Evolutionary conservation across 2,888 invertebrate species (phyloP).

Genomic region (Heliconius aoede): DNA sequence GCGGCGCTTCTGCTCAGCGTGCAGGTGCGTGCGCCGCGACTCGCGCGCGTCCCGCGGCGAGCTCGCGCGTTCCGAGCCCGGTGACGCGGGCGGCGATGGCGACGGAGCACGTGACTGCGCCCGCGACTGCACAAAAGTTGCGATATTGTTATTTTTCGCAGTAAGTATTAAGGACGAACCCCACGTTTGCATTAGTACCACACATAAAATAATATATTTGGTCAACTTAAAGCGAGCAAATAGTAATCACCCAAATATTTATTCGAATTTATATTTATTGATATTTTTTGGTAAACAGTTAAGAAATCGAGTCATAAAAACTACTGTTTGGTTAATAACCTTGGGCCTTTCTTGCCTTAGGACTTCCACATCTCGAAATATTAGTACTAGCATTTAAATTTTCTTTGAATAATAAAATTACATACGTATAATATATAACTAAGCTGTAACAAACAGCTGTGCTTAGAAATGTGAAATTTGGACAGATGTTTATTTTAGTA

Average conservation of each 20-base stretch:
- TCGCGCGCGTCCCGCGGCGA: slow-evolving; percentile 71
- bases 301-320: too few species aligned
- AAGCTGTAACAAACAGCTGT: too few species aligned
- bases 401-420: too few species aligned
- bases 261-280: neutral
- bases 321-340: too few species aligned
- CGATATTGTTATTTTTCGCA: too few species aligned
- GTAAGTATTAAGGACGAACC: neutral
- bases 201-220: neutral
- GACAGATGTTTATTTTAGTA: too few species aligned
- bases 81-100: slow-evolving; percentile 64
- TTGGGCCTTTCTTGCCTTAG: too few species aligned
- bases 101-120: slow-evolving; percentile 43
- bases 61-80: slow-evolving; percentile 64
- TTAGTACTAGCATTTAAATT: neutral
- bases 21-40: slow-evolving; percentile 94
- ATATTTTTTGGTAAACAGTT: too few species aligned
- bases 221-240: neutral
- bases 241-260: neutral
- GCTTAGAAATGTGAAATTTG: too few species aligned
- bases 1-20: slow-evolving; percentile 97
- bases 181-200: too few species aligned
- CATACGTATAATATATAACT: too few species aligned
- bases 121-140: neutral
- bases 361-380: too few species aligned